A percentile compares a stretch with the other conserved stretches of the same genome.
phyloP scores from a whole-genome alignment of 1,140 invertebrate species.

The Hypothenemus hampei region DNA sequence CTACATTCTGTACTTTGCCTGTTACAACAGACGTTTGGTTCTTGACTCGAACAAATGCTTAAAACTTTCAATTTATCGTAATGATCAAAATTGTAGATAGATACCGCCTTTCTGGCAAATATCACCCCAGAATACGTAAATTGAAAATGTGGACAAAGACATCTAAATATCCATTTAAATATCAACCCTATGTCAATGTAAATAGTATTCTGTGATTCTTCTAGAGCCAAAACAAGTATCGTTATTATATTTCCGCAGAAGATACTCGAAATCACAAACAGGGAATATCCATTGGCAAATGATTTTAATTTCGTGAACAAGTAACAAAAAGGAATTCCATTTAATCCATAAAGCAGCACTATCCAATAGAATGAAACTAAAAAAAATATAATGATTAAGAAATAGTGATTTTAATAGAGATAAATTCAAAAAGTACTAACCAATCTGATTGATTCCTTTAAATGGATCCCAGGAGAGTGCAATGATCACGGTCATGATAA shows the following conservation, averaged over 20 bases:
- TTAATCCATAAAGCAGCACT: constrained; percentile 30
- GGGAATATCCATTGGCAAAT: constrained; percentile 30
- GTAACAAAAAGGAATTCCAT: constrained; percentile 37
- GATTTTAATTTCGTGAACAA: constrained; percentile 37
- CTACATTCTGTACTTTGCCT: not conserved
- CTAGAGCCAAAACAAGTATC: constrained; percentile 29
- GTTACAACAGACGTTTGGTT: not conserved
- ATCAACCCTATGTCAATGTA: constrained; percentile 18
- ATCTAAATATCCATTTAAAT: constrained; percentile 25
- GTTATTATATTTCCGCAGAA: constrained; percentile 33
- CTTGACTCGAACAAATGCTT: not conserved
- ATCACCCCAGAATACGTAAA: constrained; percentile 26
- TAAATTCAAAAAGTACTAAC: constrained; percentile 26
- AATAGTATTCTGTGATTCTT: constrained; percentile 26
- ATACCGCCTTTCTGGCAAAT: constrained; percentile 32
- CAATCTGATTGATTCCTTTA: constrained; percentile 12
- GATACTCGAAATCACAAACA: constrained; percentile 33
- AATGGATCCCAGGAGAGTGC: constrained; percentile 11
- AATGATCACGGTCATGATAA: not conserved
- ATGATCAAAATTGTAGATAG: constrained; percentile 34
- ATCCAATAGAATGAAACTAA: constrained; percentile 29
- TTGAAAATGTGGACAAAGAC: constrained; percentile 32
- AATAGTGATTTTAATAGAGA: not conserved
- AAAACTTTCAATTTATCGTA: not conserved
- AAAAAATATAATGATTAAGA: constrained; percentile 11